These are phyloP conservation scores for Tachina fera DNA, from an alignment of 2,888 invertebrate genomes.

Conservation along the genomic window DNA sequence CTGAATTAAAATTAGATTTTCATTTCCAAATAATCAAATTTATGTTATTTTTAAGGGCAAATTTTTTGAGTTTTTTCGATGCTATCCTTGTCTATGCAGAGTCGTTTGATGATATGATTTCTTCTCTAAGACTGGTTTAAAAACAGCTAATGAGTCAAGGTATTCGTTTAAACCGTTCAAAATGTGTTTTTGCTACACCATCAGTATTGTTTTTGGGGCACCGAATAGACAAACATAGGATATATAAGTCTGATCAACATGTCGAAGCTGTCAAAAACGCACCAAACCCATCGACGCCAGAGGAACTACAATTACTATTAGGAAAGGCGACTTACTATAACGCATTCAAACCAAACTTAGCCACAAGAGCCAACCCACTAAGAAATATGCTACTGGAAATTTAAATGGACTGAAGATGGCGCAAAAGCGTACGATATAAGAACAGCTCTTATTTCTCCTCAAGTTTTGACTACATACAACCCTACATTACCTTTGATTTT, in stretches of 20 bases:
- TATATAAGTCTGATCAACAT: constrained; percentile 32
- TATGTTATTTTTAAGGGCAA: no score
- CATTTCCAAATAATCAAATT: no score
- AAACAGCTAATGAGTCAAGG: not conserved
- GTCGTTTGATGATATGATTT: constrained; percentile 11
- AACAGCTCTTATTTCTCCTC: not conserved
- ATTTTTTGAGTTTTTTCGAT: constrained; percentile 48
- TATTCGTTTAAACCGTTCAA: constrained; percentile 29
- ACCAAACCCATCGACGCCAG: constrained; percentile 9
- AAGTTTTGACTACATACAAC: constrained; percentile 25
- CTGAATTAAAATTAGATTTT: no score
- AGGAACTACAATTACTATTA: constrained; percentile 31
- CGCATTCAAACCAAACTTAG: constrained; percentile 30
- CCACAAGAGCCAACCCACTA: not conserved
- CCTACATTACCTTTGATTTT: constrained; percentile 19
- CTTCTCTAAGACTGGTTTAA: not conserved
- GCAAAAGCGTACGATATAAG: not conserved
- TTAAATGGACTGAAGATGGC: constrained; percentile 14
- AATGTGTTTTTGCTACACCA: constrained; percentile 31
- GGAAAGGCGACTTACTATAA: constrained; percentile 40
- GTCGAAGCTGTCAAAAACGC: constrained; percentile 35
- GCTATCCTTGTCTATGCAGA: constrained; percentile 15
- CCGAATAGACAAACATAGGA: constrained; percentile 9
- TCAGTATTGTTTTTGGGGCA: constrained; percentile 1
- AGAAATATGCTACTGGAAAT: no score